Conservation (phyloP, 1,140 invertebrate species). For the Trigoniulus corallinus region DNA sequence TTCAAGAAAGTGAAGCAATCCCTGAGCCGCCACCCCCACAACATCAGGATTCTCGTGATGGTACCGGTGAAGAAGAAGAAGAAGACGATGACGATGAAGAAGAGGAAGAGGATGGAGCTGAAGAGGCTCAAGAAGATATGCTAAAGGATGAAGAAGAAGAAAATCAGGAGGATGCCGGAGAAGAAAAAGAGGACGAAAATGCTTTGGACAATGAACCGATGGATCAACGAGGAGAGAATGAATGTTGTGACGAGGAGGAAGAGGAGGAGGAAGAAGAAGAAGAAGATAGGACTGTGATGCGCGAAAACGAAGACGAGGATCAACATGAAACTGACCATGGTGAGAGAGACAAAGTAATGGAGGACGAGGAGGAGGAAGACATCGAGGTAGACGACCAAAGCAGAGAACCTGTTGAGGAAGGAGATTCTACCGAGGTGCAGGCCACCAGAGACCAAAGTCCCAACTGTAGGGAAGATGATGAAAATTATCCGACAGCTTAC, state of each 20-base stretch:
- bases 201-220: slow-evolving; percentile 6
- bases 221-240: slow-evolving; percentile 4
- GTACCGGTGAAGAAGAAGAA: slow-evolving; percentile 1
- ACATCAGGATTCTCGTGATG: not conserved
- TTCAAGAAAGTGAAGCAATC: not conserved
- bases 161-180: slow-evolving; percentile 7
- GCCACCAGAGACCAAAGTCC: no score
- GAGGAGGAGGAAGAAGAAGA: slow-evolving; percentile 10
- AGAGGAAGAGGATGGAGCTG: not conserved
- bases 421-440: no score
- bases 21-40: not conserved
- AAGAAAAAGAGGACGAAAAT: slow-evolving; percentile 14
- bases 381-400: slow-evolving; percentile 7
- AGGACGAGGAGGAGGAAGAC: slow-evolving; percentile 10
- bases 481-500: no score
- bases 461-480: no score
- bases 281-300: slow-evolving; percentile 7
- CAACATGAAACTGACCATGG: slow-evolving; percentile 13
- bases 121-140: slow-evolving; percentile 11
- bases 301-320: slow-evolving; percentile 4
- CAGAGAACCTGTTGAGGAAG: not conserved
- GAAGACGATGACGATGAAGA: slow-evolving; percentile 1
- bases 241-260: not conserved
- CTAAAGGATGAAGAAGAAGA: slow-evolving; percentile 6
- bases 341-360: slow-evolving; percentile 11